These are phyloP conservation scores for Macrotis lagotis DNA, from an alignment of 2,113 vertebrate species.

Conservation along the genomic window DNA sequence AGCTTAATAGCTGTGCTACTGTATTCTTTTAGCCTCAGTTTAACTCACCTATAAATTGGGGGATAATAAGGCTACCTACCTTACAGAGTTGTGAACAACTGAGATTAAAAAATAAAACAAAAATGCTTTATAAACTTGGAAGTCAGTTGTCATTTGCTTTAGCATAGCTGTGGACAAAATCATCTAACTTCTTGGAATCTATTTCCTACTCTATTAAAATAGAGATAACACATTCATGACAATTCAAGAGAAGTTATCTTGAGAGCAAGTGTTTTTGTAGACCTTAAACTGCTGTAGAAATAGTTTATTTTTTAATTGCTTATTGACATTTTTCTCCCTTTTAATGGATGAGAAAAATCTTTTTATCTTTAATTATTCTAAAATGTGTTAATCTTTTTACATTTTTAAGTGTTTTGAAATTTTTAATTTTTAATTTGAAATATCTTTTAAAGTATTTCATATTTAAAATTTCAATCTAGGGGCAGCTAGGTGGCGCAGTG, in stretches of 20 bases:
- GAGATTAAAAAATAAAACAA: not conserved
- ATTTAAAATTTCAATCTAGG: not conserved
- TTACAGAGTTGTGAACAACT: not conserved
- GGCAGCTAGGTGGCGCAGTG: too few relatives aligned
- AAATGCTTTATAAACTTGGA: not conserved
- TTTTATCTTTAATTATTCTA: too few relatives aligned
- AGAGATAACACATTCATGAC: not conserved
- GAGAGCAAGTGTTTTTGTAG: not conserved
- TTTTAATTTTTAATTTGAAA: not conserved
- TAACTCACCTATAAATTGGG: too few relatives aligned
- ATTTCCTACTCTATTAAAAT: not conserved
- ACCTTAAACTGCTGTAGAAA: not conserved
- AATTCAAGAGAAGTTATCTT: not conserved
- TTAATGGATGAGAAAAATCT: not conserved
- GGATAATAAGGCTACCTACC: too few relatives aligned
- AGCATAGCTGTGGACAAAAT: not conserved
- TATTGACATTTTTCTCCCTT: not conserved
- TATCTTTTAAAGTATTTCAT: not conserved
- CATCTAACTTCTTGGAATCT: not conserved
- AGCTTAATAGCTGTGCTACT: not conserved
- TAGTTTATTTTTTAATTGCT: not conserved
- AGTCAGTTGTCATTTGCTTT: not conserved
- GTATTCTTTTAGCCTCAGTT: not conserved
- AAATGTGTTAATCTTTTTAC: too few relatives aligned
- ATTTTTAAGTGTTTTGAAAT: too few relatives aligned